These are phyloP conservation scores for Bradypodion pumilum DNA, from an alignment of 2,797 vertebrate species.

Conservation along the genomic window DNA sequence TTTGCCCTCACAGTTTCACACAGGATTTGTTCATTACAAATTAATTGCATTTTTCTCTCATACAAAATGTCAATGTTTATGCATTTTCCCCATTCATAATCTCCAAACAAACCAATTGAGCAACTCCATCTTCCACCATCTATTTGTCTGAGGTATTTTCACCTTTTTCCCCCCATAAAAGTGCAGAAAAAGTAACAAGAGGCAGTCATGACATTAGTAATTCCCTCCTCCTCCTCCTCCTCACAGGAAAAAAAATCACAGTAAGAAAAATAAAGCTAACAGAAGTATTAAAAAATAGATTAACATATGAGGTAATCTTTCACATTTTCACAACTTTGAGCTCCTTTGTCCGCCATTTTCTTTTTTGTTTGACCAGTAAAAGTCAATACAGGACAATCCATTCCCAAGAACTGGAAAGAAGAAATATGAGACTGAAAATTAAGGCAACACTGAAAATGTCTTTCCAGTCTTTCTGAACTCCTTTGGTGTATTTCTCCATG, in stretches of 20 bases:
- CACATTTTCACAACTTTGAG: constrained; percentile 22
- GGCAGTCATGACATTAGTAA: constrained; percentile 12
- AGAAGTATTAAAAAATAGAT: constrained; percentile 66
- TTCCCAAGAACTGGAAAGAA: constrained; percentile 32
- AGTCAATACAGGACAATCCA: constrained; percentile 6
- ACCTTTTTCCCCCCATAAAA: constrained; percentile 45
- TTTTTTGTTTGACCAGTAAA: constrained; percentile 46
- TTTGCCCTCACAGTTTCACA: neutral
- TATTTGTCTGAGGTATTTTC: constrained; percentile 63
- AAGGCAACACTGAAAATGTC: constrained; percentile 25
- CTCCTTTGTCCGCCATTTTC: constrained; percentile 2
- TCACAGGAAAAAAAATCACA: constrained; percentile 54
- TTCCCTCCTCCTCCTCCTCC: constrained; percentile 29
- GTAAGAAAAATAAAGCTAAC: constrained; percentile 51
- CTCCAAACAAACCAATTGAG: neutral
- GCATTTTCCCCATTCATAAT: neutral
- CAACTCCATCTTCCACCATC: constrained; percentile 23
- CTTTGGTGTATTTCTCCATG: neutral
- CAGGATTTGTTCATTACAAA: neutral
- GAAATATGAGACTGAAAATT: constrained; percentile 30
- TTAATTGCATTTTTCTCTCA: constrained; percentile 3
- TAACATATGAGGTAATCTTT: constrained; percentile 60
- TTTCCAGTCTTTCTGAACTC: constrained; percentile 5
- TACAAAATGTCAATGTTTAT: neutral
- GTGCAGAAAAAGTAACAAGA: constrained; percentile 51